A percentile compares a stretch with the other conserved stretches of the same genome.
phyloP scores from a whole-genome alignment of 2,888 invertebrate species.

The Furcula furcula region DNA sequence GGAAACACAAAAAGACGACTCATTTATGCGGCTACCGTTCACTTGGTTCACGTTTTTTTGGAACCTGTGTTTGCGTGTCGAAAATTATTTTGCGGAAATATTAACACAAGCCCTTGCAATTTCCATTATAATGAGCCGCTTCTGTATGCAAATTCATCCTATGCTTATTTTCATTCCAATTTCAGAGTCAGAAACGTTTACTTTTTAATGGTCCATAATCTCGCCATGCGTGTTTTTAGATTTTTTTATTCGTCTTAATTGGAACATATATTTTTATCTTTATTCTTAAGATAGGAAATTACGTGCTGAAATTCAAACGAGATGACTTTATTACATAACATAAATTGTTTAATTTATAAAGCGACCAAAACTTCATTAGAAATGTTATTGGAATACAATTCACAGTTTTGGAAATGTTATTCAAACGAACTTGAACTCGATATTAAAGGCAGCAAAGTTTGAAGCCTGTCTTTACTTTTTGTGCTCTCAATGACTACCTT shows the following conservation, averaged over 20 bases:
- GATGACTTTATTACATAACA: neutral
- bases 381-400: conserved; percentile 1
- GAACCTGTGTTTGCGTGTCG: conserved; percentile 59
- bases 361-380: neutral
- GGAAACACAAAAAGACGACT: conserved; percentile 54
- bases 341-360: neutral
- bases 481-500: conserved; percentile 52
- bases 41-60: conserved; percentile 35
- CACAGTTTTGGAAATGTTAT: conserved; percentile 23
- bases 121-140: conserved; percentile 41
- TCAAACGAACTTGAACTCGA: conserved; percentile 28
- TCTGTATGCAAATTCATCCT: conserved; percentile 42
- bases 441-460: conserved; percentile 46
- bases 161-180: conserved; percentile 21
- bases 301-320: neutral
- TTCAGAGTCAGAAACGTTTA: conserved; percentile 9
- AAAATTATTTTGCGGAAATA: conserved; percentile 60
- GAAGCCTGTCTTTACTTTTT: conserved; percentile 30
- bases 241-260: neutral
- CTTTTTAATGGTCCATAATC: conserved; percentile 1
- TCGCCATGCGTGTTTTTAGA: neutral
- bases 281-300: no score
- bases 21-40: conserved; percentile 61
- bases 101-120: conserved; percentile 36
- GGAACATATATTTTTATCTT: no score